Evolutionary conservation across 2,888 invertebrate genomes (phyloP).

Genomic region (Cephalotes varians): DNA sequence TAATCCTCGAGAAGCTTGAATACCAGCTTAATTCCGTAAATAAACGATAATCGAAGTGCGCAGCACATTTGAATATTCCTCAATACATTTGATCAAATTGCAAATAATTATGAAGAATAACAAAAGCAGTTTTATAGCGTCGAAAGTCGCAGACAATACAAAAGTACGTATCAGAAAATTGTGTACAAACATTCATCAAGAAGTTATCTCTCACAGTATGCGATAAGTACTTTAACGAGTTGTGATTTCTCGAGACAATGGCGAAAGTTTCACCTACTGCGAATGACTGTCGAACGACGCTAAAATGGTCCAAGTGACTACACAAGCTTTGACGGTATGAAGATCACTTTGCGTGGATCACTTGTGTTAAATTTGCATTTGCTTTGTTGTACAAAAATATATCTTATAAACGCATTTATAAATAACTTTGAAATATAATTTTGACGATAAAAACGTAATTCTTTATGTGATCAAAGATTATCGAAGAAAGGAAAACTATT

Average conservation of each 20-base stretch:
- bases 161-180: background rate
- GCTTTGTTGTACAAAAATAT: background rate
- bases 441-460: background rate
- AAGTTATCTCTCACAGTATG: constrained; percentile 5
- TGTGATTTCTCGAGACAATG: constrained; percentile 20
- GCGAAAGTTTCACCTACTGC: constrained; percentile 39
- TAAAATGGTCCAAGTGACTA: constrained; percentile 18
- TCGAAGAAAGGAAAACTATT: background rate
- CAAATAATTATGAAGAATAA: background rate
- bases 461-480: background rate
- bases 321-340: background rate
- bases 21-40: background rate
- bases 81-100: background rate
- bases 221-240: constrained; percentile 9
- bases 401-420: background rate
- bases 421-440: background rate
- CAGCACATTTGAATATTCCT: background rate
- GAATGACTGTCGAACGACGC: constrained; percentile 11
- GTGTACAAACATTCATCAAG: constrained; percentile 7
- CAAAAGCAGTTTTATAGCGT: background rate
- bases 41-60: background rate
- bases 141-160: background rate
- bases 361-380: background rate
- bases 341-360: background rate
- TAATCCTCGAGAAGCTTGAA: background rate